Conservation (phyloP, 2,797 vertebrate species). For the Scomberomorus guttatus region DNA sequence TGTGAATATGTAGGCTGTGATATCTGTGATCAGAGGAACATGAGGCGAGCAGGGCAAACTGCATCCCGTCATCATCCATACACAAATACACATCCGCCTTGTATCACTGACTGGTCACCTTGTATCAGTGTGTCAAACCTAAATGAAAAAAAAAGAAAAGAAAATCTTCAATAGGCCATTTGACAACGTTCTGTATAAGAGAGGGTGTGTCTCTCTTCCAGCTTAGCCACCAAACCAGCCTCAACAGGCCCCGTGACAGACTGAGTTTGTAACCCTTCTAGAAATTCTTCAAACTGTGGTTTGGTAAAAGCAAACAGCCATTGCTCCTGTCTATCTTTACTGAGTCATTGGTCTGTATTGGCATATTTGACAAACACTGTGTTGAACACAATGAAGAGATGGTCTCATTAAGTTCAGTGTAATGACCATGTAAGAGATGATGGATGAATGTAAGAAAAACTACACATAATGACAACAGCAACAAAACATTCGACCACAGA, state of each 20-base stretch:
- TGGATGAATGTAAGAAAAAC: constrained; percentile 20
- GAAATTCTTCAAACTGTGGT: constrained; percentile 44
- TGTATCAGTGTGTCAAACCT: background rate
- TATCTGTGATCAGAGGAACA: constrained; percentile 8
- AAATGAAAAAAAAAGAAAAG: background rate
- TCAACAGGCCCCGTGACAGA: background rate
- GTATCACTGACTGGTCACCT: background rate
- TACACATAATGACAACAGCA: constrained; percentile 31
- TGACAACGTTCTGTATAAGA: background rate
- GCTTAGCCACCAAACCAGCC: background rate
- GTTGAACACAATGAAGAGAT: constrained; percentile 56
- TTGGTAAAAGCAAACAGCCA: constrained; percentile 21
- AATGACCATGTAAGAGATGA: constrained; percentile 38
- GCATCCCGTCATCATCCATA: background rate
- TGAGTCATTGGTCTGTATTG: constrained; percentile 57
- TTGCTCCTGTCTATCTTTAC: constrained; percentile 39
- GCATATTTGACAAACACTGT: constrained; percentile 69
- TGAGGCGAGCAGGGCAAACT: no score
- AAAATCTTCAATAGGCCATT: background rate
- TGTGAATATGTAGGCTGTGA: background rate
- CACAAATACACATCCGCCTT: background rate
- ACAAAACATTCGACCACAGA: background rate
- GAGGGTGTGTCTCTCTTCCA: background rate
- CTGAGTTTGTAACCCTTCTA: background rate
- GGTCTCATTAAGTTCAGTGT: constrained; percentile 44